Evolutionary conservation across 2,113 vertebrate species (phyloP), one percentile per base, ranked within the genome.

Genomic region (Pseudorectes ferrugineus): DNA sequence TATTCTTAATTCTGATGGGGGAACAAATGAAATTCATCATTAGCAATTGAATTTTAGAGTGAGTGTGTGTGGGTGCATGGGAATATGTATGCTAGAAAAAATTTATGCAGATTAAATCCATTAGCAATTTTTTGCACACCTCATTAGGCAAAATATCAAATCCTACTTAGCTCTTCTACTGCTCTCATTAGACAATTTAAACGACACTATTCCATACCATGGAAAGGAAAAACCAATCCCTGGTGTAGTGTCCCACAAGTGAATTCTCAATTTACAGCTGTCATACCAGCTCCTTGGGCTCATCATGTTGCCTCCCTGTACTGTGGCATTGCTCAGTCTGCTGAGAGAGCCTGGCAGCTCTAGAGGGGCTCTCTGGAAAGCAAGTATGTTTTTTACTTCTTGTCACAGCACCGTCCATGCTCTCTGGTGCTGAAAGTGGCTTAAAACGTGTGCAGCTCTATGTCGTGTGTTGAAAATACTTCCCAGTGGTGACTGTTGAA

Each of bases 41-140:
- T 97, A 92, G 55, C 71, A 77, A 63, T 36, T 85, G 79, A 89
- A 58, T 83, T 95, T 79, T 85, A 76, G 58, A 78, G 33, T 85
- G 86, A 61, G 33, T 52, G 38, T 87, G 36, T 85, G 49, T 57
- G 89, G 65, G 25, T 84, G 71, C 58, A 28, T 71, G 89, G 80
- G 70, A 92, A 74, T 91, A 89, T 51, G 57, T 87, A 78, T 76
- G 54, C 49, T 75, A 38, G 58, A 66, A 95, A 59, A 94, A 83
- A 93, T 88, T 55, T 94, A 96, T 96, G 95, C 55, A 89, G 88
- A 93, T 91, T 88, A 88, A 96, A 94, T 90, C 59, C 82, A 93
- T 95, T 94, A 90, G 88, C 51, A 85, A 59, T 88, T 94, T 96
- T 95, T 51, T 88, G 81, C 90, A 89, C 25, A 88, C 43, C 59